Evolutionary conservation across 2,797 vertebrate species (phyloP).

Genomic region (Spinus pinus): DNA sequence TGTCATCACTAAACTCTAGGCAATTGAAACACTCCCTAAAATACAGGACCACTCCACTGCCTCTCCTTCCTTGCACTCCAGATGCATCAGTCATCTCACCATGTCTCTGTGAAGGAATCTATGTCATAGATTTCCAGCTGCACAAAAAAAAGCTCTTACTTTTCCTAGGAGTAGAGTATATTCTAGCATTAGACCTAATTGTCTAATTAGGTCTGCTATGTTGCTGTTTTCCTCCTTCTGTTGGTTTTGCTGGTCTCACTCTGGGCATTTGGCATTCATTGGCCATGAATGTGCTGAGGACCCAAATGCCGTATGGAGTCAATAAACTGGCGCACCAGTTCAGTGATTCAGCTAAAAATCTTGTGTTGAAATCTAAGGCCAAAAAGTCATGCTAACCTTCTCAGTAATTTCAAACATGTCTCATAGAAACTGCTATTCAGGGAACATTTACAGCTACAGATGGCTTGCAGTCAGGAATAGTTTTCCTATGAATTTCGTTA

Average conservation of each 20-base stretch:
- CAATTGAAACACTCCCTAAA: not conserved
- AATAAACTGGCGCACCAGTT: not conserved
- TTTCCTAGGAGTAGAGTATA: not conserved
- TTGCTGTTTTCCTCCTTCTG: not conserved
- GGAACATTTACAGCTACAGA: not conserved
- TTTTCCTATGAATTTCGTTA: not conserved
- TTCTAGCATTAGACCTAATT: not conserved
- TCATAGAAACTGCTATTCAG: not conserved
- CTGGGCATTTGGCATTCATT: not conserved
- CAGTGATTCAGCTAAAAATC: conserved; percentile 4
- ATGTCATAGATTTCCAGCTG: not conserved
- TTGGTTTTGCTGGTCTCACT: not conserved
- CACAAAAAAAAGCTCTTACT: not conserved
- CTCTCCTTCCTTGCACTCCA: not conserved
- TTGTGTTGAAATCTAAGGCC: not conserved
- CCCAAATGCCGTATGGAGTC: not conserved
- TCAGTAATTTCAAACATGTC: not conserved
- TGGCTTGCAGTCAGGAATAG: not conserved
- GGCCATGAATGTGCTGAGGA: not conserved
- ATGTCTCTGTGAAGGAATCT: not conserved
- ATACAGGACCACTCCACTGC: not conserved
- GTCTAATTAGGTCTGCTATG: not conserved
- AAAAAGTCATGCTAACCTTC: not conserved
- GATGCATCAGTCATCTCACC: not conserved
- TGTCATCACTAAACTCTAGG: not conserved